Base-by-base conservation (phyloP, 2,113 vertebrate species). In the Anoura caudifer region DNA sequence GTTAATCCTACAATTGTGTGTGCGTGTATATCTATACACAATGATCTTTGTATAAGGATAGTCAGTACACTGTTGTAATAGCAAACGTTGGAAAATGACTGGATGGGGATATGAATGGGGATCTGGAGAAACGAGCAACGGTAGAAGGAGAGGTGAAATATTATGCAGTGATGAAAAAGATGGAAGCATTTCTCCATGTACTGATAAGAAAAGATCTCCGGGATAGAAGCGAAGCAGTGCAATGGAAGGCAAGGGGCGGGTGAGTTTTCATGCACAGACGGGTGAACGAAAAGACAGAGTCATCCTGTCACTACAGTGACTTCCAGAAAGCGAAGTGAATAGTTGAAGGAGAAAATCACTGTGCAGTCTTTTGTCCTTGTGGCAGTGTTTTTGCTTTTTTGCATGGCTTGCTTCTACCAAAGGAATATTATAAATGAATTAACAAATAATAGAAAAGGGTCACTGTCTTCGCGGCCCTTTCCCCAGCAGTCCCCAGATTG, bases 151-250 rank as follows among this genome's bases (percentile, higher is more conserved):
- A 1, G 0, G 56, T 16, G 41, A 45, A 83, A 36, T 87, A 33
- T 6, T 31, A 59, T 12, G 19, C 36, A 73, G 26, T 1, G 4
- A 7, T 82, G 43, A 65, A 70, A 38, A 67, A 91, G 67, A 10
- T 2, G 0, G 33, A 28, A 20, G 3, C 10, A 4, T 26, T 70
- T 61, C 76, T 59, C 17, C 1, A 1, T 1, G 10, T 0, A 7
- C 28, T 16, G 38, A 16, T 20, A 17, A 5, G 20, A 26, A 36
- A 45, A 26, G 38, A 12, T n/a, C 7, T 14, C 3, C 56, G 31
- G 15, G 63, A 12, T 9, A 12, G 4, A 24, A 80, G 47, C 52
- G 3, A 36, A 43, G 43, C 7, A 6, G 24, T 36, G 2, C 16
- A 4, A 63, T 33, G 12, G 9, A 94, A 90, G 77, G 47, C 67